A percentile compares a stretch with the other conserved stretches of the same genome.
These are phyloP conservation scores for Pangasianodon hypophthalmus DNA, from an alignment of 2,113 vertebrate genomes.

Conservation along the genomic window DNA sequence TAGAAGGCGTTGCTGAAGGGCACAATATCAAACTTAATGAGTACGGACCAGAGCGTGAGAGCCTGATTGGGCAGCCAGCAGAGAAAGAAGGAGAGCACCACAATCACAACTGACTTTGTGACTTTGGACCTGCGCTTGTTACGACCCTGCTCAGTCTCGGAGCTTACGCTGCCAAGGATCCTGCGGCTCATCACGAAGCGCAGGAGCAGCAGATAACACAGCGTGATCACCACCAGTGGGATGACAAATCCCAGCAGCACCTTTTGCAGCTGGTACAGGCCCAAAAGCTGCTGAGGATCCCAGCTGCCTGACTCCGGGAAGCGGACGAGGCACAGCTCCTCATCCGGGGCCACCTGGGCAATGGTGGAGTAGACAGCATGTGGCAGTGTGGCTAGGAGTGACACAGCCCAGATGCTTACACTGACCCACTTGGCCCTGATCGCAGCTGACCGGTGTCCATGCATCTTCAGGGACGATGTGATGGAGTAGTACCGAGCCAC, in stretches of 20 bases:
- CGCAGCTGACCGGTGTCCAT: constrained; percentile 64
- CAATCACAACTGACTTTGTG: constrained; percentile 77
- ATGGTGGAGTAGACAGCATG: constrained; percentile 80
- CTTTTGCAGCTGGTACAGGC: constrained; percentile 81
- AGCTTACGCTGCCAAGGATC: constrained; percentile 55
- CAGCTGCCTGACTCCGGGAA: constrained; percentile 77
- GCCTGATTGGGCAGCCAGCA: constrained; percentile 85
- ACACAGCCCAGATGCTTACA: constrained; percentile 75
- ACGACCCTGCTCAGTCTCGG: constrained; percentile 64
- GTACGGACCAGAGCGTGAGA: constrained; percentile 78
- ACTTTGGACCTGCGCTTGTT: constrained; percentile 73
- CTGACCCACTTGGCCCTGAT: constrained; percentile 73
- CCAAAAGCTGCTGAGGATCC: constrained; percentile 79
- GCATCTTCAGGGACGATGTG: constrained; percentile 75
- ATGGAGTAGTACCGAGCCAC: constrained; percentile 78
- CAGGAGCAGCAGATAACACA: constrained; percentile 78
- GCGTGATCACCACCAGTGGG: constrained; percentile 75
- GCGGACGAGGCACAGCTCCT: constrained; percentile 80
- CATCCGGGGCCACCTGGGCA: constrained; percentile 69
- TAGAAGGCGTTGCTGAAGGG: constrained; percentile 81
- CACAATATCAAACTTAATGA: constrained; percentile 80
- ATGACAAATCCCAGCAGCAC: constrained; percentile 79
- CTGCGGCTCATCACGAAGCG: constrained; percentile 72
- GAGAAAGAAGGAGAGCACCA: constrained; percentile 82
- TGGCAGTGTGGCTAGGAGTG: constrained; percentile 76